Base-by-base conservation (phyloP, 2,888 invertebrate species). In the Xestobium rufovillosum region DNA sequence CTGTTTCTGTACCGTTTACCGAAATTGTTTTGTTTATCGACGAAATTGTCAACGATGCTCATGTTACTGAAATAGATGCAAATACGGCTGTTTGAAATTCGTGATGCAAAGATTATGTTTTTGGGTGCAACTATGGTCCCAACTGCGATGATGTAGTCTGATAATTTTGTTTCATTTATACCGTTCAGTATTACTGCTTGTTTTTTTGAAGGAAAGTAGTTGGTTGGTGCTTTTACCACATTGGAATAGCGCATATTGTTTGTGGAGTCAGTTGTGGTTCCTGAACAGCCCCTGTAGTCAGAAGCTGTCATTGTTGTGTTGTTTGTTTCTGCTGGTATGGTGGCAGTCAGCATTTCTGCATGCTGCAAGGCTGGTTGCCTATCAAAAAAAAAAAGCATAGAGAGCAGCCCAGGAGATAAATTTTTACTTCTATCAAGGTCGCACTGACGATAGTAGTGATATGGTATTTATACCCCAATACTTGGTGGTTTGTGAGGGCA, bases 101-200 rank as follows among this genome's bases (percentile, higher is more conserved):
- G 12, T 6, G 12, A 10, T 9, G 28, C 12, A 9, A 34, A 27
- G 2, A 27, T 2, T 3, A 34, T 27, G 12, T 34, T 15, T 12
- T 4, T 28, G n/a, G 16, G 34, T 15, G 15, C 3, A 2, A 34
- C 13, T 14, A 28, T 26, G 8, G 2, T 13, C 9, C 34, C 14
- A n/a, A 28, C 3, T 2, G 34, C 28, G 10, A 27, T 34, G 27
- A 13, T 26, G 12, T 12, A 34, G 9, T n/a, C 14, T 34, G 13
- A 16, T 3, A 12, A n/a, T n/a, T n/a, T n/a, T n/a, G n/a, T n/a
- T n/a, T 27, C 26, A 14, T 34, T 12, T 9, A 11, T 3, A 11
- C 27, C 15, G 11, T 4, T 29, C 2, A 34, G 12, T n/a, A 34
- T 34, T n/a, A 28, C 14, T 4, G 26, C 34, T 27, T 34, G 34